Conservation (phyloP, 1,140 invertebrate species). For the Procambarus clarkii region DNA sequence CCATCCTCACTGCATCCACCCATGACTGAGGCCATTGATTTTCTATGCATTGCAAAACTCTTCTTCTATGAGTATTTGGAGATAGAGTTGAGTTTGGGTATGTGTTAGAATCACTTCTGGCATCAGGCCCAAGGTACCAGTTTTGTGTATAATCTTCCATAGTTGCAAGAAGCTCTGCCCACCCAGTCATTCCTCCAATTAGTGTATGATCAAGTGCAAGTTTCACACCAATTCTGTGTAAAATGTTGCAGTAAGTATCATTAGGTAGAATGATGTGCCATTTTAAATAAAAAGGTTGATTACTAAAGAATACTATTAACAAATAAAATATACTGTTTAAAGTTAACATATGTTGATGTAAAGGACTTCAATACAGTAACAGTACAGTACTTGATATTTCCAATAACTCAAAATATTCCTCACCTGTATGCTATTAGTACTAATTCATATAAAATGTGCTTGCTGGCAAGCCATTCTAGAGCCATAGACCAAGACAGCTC, state of each 20-base stretch:
- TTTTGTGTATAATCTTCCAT: constrained; percentile 76
- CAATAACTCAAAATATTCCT: neutral
- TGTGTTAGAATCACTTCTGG: constrained; percentile 59
- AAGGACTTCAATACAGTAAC: too few species aligned
- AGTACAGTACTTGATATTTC: neutral
- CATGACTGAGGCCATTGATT: constrained; percentile 18
- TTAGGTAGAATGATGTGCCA: too few species aligned
- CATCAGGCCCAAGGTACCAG: constrained; percentile 78
- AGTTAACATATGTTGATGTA: too few species aligned
- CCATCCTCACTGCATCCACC: constrained; percentile 75
- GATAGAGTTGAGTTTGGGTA: neutral
- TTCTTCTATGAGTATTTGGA: neutral
- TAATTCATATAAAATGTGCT: constrained; percentile 75
- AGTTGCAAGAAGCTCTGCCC: constrained; percentile 75
- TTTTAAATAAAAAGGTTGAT: too few species aligned
- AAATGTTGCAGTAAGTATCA: neutral
- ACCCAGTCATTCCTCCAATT: constrained; percentile 75
- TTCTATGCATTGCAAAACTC: neutral
- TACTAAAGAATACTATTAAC: too few species aligned
- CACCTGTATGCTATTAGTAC: constrained; percentile 77
- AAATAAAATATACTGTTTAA: too few species aligned
- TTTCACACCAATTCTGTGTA: constrained; percentile 77
- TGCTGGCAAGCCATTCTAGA: constrained; percentile 76
- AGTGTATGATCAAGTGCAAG: constrained; percentile 77
- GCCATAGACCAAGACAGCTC: constrained; percentile 76